Percentiles rank a stretch among this genome's conserved stretches.
phyloP scores from a whole-genome alignment of 2,888 invertebrate species.

The Phorcus lineatus region DNA sequence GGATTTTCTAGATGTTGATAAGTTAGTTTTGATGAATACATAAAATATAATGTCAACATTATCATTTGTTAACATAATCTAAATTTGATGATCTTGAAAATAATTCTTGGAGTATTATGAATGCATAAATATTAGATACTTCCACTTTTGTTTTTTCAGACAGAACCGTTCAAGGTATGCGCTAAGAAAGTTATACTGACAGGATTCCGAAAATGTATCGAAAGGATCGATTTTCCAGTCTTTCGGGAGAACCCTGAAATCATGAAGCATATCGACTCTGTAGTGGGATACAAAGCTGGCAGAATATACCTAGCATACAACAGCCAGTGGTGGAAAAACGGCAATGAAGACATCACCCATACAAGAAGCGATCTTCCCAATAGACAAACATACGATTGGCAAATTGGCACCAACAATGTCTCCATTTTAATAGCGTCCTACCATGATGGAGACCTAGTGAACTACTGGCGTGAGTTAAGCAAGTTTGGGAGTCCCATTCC shows the following conservation, averaged over 20 bases:
- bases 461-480: neutral
- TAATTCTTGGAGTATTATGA: too few relatives aligned
- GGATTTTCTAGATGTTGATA: too few relatives aligned
- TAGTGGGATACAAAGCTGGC: neutral
- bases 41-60: too few relatives aligned
- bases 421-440: neutral
- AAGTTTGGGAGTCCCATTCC: neutral
- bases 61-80: too few relatives aligned
- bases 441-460: neutral
- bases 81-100: too few relatives aligned
- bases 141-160: too few relatives aligned
- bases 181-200: neutral
- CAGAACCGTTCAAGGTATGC: neutral
- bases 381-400: neutral
- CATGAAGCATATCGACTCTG: neutral
- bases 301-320: neutral
- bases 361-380: neutral
- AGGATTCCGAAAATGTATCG: neutral
- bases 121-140: too few relatives aligned
- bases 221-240: neutral
- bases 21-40: too few relatives aligned
- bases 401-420: neutral
- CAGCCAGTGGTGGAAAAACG: neutral
- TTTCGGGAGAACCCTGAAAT: neutral
- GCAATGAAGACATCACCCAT: neutral